A percentile compares a stretch with the other conserved stretches of the same genome.
These are phyloP conservation scores for Geococcyx californianus DNA, from an alignment of 2,113 vertebrate species.

Conservation along the genomic window DNA sequence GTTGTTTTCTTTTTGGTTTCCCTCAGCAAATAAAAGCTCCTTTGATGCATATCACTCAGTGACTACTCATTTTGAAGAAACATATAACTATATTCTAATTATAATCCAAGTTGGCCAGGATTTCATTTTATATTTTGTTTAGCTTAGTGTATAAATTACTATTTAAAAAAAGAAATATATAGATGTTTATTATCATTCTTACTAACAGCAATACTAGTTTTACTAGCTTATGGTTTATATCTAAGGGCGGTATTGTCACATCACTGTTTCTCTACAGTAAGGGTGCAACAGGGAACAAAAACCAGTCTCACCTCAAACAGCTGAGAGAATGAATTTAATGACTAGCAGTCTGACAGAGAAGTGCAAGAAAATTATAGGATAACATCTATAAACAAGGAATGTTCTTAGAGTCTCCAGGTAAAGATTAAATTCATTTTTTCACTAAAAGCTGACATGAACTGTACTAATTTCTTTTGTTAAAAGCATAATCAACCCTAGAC, in stretches of 20 bases:
- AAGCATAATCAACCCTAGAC: not conserved
- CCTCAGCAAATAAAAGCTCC: not conserved
- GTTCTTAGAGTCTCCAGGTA: not conserved
- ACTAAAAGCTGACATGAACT: not conserved
- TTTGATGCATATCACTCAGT: not conserved
- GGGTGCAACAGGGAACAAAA: not conserved
- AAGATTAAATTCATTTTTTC: not conserved
- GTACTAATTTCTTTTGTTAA: not conserved
- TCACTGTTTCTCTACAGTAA: not conserved
- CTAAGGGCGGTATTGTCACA: not conserved
- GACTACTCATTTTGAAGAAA: conserved; percentile 44
- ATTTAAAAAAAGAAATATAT: not conserved
- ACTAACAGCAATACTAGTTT: not conserved
- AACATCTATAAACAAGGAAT: not conserved
- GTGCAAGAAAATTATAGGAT: conserved; percentile 10
- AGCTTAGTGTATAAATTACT: not conserved
- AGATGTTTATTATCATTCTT: not conserved
- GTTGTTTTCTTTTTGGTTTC: not conserved
- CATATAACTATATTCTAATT: conserved; percentile 12
- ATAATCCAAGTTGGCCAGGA: not conserved
- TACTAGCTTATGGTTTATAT: not conserved
- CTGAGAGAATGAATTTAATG: not conserved
- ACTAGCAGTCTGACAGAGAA: not conserved
- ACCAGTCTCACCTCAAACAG: not conserved
- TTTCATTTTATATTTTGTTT: not conserved